Conservation (phyloP, 2,113 vertebrate species). For the Xerus inauris region DNA sequence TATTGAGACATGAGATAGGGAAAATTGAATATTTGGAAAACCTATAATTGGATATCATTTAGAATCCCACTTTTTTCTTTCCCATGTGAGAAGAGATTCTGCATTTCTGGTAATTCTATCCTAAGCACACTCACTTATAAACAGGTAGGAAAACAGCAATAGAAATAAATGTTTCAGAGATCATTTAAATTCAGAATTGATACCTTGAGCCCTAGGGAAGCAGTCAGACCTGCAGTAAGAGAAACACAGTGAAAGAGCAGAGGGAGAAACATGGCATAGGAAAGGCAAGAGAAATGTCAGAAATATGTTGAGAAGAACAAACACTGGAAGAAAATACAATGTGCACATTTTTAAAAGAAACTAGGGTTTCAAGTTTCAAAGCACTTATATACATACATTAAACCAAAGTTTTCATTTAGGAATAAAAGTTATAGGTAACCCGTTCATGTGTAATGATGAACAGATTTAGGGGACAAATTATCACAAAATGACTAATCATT, state of each 20-base stretch:
- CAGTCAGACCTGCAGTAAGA: conserved; percentile 19
- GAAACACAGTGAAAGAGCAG: neutral
- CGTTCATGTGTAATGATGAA: neutral
- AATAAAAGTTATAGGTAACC: conserved; percentile 19
- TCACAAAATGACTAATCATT: neutral
- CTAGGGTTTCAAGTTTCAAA: neutral
- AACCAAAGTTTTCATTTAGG: neutral
- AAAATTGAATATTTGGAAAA: conserved; percentile 51
- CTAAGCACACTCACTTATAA: conserved; percentile 12
- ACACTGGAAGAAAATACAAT: neutral
- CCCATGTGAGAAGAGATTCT: neutral
- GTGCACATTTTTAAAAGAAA: neutral
- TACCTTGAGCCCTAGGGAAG: conserved; percentile 37
- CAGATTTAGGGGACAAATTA: neutral
- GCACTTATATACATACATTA: neutral
- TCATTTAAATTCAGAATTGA: conserved; percentile 61
- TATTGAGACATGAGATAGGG: neutral
- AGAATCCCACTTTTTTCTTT: conserved; percentile 12
- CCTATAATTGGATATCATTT: conserved; percentile 45
- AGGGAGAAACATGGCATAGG: neutral
- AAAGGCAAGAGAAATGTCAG: neutral
- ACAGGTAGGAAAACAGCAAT: conserved; percentile 55
- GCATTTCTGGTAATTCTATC: conserved; percentile 12
- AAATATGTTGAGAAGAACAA: neutral
- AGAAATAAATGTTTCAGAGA: conserved; percentile 56